A percentile compares a stretch with the other conserved stretches of the same genome.
Conservation (phyloP, 2,113 vertebrate genomes). For the Poeciliopsis retropinna region DNA sequence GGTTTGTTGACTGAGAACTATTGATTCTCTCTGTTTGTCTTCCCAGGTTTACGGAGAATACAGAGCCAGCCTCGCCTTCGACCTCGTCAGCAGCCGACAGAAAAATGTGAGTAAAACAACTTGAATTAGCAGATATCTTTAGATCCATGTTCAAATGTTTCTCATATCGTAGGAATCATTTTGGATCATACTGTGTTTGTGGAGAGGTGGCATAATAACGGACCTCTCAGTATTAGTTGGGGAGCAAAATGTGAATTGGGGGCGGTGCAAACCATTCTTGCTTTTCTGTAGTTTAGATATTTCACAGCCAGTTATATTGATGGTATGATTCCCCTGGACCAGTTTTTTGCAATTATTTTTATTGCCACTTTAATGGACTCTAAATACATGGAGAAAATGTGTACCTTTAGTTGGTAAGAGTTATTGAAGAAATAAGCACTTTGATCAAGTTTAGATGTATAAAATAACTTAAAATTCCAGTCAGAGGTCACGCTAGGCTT, state of each 20-base stretch:
- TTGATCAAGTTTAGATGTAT: too few species aligned
- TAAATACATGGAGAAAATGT: too few species aligned
- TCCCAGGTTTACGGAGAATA: conserved; percentile 96
- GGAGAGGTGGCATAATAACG: not conserved
- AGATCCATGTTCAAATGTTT: not conserved
- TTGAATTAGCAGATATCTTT: not conserved
- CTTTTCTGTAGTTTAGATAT: not conserved
- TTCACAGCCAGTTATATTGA: not conserved
- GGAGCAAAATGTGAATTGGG: not conserved
- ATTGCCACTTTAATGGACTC: too few species aligned
- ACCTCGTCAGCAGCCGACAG: conserved; percentile 98
- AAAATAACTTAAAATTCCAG: too few species aligned
- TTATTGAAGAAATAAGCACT: too few species aligned
- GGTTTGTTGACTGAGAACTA: not conserved
- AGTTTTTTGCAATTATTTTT: too few species aligned
- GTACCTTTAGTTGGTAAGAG: too few species aligned
- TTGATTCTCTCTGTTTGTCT: conserved; percentile 31
- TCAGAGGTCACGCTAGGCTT: too few species aligned
- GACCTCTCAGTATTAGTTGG: not conserved
- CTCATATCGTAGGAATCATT: not conserved
- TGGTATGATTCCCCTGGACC: too few species aligned
- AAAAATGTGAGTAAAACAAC: conserved; percentile 89
- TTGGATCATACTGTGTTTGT: not conserved
- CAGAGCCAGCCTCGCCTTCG: conserved; percentile 96
- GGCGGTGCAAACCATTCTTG: not conserved